A percentile compares a stretch with the other conserved stretches of the same genome.
These are phyloP conservation scores for Drosophila busckii DNA, from an alignment of 1,140 invertebrate species.

Conservation along the genomic window DNA sequence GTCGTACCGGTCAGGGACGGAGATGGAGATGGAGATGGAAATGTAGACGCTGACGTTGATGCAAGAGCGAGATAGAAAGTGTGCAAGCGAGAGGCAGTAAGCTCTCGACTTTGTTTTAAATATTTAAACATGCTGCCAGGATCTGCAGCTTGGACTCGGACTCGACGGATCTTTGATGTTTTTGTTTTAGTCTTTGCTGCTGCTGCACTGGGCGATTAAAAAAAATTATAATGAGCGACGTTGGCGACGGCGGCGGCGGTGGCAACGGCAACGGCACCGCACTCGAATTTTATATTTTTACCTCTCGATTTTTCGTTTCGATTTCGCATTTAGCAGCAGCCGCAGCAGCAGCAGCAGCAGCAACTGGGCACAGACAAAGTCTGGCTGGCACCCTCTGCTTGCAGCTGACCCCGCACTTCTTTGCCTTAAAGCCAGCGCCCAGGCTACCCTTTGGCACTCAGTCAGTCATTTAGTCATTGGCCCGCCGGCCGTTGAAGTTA, in stretches of 20 bases:
- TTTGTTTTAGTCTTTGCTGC: conserved; percentile 32
- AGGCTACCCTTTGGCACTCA: conserved; percentile 61
- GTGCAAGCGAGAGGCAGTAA: not conserved
- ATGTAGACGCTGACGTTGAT: conserved; percentile 1
- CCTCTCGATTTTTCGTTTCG: conserved; percentile 64
- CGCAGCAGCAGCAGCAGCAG: not conserved
- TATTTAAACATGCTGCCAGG: conserved; percentile 70
- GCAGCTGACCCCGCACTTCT: not conserved
- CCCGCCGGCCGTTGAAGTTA: conserved; percentile 22
- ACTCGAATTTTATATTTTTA: conserved; percentile 66
- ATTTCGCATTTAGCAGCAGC: conserved; percentile 59
- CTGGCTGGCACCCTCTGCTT: conserved; percentile 4
- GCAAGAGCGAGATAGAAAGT: not conserved
- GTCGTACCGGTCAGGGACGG: conserved; percentile 27
- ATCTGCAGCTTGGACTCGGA: conserved; percentile 23
- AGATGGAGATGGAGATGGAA: conserved; percentile 30
- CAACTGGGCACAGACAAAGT: no score
- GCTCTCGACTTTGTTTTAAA: conserved; percentile 69
- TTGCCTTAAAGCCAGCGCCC: not conserved
- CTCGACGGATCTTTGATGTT: conserved; percentile 69
- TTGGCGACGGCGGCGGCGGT: conserved; percentile 22
- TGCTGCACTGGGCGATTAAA: conserved; percentile 64
- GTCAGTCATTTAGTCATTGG: conserved; percentile 75
- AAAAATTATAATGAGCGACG: conserved; percentile 74
- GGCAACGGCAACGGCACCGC: conserved; percentile 36